Base-by-base conservation (phyloP, 1,140 invertebrate species). In the Ceratosolen solmsi region DNA sequence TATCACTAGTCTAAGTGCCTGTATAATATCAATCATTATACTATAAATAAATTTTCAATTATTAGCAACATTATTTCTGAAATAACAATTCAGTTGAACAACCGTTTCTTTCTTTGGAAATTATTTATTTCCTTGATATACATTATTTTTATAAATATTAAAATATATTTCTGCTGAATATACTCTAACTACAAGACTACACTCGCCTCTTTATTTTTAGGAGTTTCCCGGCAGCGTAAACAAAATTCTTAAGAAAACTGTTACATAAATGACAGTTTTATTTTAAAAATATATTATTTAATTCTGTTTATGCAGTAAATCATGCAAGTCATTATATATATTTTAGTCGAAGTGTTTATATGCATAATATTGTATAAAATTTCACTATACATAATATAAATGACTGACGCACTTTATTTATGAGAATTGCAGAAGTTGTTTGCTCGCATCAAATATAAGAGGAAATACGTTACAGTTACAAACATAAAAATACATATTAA, bases 171-270 rank as follows among this genome's bases (percentile, higher is more conserved):
- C 58, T 27, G 5, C 27, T 63, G 30, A 63, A 30, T 63, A 63
- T 63, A 63, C 58, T 63, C 30, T 30, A 63, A 63, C 25, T 33
- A 9, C 27, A 63, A 63, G 9, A 30, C 58, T 63, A 63, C 13
- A 63, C n/a, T 63, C 58, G 30, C 25, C 25, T 63, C 58, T 63
- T 63, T 63, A 63, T 63, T 63, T 63, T 63, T 63, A 63, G 56
- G 15, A 58, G 25, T 63, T 63, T 63, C 8, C 27, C 58, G 27
- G 27, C 27, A 63, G 58, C 58, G 58, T 63, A 63, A 63, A 30
- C 27, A 63, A 63, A 63, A 63, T 33, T 63, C 27, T 63, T 63
- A 33, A 63, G 58, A 63, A 63, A 30, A 63, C 13, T 27, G 58
- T 63, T 63, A 63, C 27, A 33, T 63, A 63, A 63, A 63, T 63